Percentiles rank a stretch among this genome's conserved stretches.
These are phyloP conservation scores for Priocnemis perturbator DNA, from an alignment of 2,888 invertebrate species.

Conservation along the genomic window DNA sequence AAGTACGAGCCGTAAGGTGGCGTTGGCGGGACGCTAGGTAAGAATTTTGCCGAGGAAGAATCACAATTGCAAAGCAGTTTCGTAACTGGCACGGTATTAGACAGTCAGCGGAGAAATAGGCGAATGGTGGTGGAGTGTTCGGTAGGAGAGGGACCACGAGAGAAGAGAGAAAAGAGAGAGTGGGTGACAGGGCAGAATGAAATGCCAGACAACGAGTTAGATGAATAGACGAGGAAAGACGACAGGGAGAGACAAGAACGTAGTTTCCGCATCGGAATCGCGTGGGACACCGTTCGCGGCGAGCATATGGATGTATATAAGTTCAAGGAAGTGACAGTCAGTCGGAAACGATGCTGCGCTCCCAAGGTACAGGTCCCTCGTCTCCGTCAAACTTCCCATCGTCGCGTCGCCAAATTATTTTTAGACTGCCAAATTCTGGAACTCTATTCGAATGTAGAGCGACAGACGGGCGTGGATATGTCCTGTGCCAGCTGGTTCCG, in stretches of 20 bases:
- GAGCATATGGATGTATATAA: not conserved
- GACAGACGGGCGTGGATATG: too few relatives aligned
- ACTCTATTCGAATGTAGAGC: too few relatives aligned
- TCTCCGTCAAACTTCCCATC: too few relatives aligned
- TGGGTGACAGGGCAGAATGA: conserved; percentile 1
- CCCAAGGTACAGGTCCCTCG: not conserved
- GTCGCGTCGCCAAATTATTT: too few relatives aligned
- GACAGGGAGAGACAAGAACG: not conserved
- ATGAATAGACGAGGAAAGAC: conserved; percentile 4
- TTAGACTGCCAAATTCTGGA: too few relatives aligned
- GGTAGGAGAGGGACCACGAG: not conserved
- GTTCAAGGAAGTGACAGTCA: not conserved
- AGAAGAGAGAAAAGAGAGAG: conserved; percentile 5
- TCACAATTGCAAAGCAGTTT: conserved; percentile 65
- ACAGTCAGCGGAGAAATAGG: conserved; percentile 44
- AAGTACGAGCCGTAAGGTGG: conserved; percentile 18
- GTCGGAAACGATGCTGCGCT: not conserved
- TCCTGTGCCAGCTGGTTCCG: too few relatives aligned
- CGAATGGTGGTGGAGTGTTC: not conserved
- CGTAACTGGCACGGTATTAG: conserved; percentile 63
- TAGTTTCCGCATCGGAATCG: not conserved
- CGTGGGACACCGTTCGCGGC: not conserved
- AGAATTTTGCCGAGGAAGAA: conserved; percentile 55
- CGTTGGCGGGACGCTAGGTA: conserved; percentile 30
- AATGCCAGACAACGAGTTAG: not conserved